Percentiles rank a stretch among this genome's conserved stretches.
Evolutionary conservation across 2,888 invertebrate genomes (phyloP).

Genomic region (Cheilosia vulpina): DNA sequence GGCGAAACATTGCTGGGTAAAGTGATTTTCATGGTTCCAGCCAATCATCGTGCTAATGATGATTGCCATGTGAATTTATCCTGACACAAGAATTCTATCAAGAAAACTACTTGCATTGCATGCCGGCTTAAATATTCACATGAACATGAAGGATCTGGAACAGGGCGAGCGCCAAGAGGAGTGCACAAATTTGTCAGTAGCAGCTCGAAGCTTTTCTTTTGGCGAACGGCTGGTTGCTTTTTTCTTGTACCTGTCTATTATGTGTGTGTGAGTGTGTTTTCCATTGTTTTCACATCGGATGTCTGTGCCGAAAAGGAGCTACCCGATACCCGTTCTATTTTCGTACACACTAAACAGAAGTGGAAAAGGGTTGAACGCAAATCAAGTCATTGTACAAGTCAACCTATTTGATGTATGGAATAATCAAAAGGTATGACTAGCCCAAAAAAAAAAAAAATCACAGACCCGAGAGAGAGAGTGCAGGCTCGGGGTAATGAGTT

Average conservation of each 20-base stretch:
- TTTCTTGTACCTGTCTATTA: neutral
- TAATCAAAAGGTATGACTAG: neutral
- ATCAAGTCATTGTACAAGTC: conserved; percentile 6
- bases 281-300: neutral
- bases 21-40: conserved; percentile 56
- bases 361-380: conserved; percentile 1
- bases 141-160: neutral
- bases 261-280: neutral
- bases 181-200: neutral
- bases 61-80: conserved; percentile 50
- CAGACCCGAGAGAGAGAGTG: neutral
- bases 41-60: conserved; percentile 53
- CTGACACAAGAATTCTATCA: conserved; percentile 20
- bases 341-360: neutral
- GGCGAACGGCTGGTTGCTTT: neutral
- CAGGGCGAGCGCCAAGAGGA: too few species aligned
- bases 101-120: conserved; percentile 11
- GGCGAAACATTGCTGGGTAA: conserved; percentile 1
- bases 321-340: neutral
- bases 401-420: conserved; percentile 4
- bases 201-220: neutral
- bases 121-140: conserved; percentile 11
- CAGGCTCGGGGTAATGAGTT: conserved; percentile 1
- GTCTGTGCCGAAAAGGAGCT: neutral
- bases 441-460: neutral